Evolutionary conservation across 1,140 invertebrate species (phyloP).

Genomic region (Triops cancriformis): DNA sequence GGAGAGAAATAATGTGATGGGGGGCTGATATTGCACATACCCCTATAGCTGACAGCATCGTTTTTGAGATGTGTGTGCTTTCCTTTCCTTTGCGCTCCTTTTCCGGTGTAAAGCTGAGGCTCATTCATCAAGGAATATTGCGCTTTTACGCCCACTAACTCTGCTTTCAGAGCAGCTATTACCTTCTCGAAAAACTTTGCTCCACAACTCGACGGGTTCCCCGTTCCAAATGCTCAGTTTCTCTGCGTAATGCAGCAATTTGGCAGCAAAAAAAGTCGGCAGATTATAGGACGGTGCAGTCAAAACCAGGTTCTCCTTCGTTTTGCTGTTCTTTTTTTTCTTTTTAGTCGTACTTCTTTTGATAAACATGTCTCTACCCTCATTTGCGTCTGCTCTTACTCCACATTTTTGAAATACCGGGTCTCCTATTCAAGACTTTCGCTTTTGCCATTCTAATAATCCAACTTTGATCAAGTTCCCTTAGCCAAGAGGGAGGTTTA

Average conservation of each 20-base stretch:
- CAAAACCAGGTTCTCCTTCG: neutral
- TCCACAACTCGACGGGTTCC: neutral
- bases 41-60: neutral
- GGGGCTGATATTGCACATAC: neutral
- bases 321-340: neutral
- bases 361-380: neutral
- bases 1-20: neutral
- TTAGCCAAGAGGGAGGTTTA: neutral
- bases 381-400: neutral
- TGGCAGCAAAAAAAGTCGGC: neutral
- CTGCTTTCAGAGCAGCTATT: neutral
- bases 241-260: neutral
- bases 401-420: neutral
- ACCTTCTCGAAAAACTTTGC: neutral
- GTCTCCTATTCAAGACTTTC: neutral
- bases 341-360: neutral
- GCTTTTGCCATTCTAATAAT: constrained; percentile 8
- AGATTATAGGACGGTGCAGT: neutral
- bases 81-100: neutral
- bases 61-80: neutral
- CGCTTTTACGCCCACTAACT: neutral
- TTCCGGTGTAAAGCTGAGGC: neutral
- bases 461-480: constrained; percentile 1
- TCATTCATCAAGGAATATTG: constrained; percentile 14
- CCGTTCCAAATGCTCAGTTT: neutral